Evolutionary conservation across 2,888 invertebrate genomes (phyloP), one percentile per base, ranked within the genome.

Genomic region (Scaptodrosophila latifasciaeformis): DNA sequence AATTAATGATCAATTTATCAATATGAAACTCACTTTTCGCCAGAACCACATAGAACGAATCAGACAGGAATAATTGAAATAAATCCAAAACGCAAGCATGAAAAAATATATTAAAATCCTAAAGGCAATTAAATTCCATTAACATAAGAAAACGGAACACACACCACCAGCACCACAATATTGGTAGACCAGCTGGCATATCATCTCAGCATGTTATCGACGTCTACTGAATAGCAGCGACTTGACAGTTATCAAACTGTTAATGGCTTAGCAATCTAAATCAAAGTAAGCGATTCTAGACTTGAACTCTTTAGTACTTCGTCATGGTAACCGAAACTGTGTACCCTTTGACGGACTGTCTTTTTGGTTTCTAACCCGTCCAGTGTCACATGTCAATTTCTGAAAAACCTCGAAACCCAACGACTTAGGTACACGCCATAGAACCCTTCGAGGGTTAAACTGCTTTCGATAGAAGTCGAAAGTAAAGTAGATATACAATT

Each of bases 341-440:
- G 29, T 15, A 17, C 21, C 47, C 47, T 49, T 12, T 18, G 39
- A 15, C 40, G 24, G 54, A 49, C 45, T 46, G 30, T 27, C n/a
- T n/a, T 40, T 34, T 39, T 42, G 49, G 59, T 43, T 13, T 2
- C 35, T 5, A 3, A 13, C 19, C 58, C 49, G 46, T 42, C 53
- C 58, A 72, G 70, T 71, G 78, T 71, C 76, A 76, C 78, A 76
- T 75, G 76, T 72, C 76, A 76, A 75, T 71, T 67, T 76, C 65
- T 62, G 65, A 55, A 56, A 27, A 62, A 53, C 40, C 53, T 29
- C 13, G 37, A 39, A 29, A 15, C 12, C 37, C n/a, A n/a, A 31
- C 10, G 21, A 39, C n/a, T n/a, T n/a, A n/a, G n/a, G n/a, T n/a
- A n/a, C n/a, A n/a, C n/a, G n/a, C n/a, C n/a, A n/a, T n/a, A n/a